These are phyloP conservation scores for Stichopus horrens DNA, from an alignment of 53 echinoderm and acorn worm species.

Conservation along the genomic window DNA sequence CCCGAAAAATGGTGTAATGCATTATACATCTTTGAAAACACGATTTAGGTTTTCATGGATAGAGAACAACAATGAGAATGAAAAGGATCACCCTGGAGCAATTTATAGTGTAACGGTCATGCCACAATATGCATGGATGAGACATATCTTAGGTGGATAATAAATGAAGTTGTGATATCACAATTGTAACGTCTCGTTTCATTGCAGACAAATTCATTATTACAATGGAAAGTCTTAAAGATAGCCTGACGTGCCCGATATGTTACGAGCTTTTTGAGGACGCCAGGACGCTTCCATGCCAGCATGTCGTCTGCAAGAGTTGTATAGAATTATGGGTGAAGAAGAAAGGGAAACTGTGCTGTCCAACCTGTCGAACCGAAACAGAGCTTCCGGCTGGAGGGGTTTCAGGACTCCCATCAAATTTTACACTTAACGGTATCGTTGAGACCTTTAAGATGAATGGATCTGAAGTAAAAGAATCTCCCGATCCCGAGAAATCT, in stretches of 20 bases:
- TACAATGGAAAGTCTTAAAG: background rate
- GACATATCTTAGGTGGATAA: too few relatives aligned
- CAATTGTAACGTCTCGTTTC: background rate
- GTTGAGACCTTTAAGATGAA: background rate
- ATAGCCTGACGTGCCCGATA: slow-evolving; percentile 12
- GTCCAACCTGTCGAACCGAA: slow-evolving; percentile 6
- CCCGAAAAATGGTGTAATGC: too few relatives aligned
- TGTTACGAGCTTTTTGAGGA: slow-evolving; percentile 5
- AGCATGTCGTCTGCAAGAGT: slow-evolving; percentile 9
- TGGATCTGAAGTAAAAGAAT: background rate
- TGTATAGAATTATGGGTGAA: background rate
- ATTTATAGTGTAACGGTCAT: too few relatives aligned
- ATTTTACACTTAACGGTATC: background rate
- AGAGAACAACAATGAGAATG: too few relatives aligned
- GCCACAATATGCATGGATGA: too few relatives aligned
- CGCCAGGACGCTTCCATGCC: slow-evolving; percentile 17
- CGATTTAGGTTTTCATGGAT: too few relatives aligned
- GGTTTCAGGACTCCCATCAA: slow-evolving; percentile 16
- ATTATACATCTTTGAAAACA: too few relatives aligned
- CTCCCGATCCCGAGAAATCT: background rate
- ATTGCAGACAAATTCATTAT: background rate
- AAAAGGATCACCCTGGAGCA: too few relatives aligned
- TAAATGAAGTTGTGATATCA: too few relatives aligned
- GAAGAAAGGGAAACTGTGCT: background rate
- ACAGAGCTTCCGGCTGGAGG: background rate